phyloP scores from a whole-genome alignment of 2,797 vertebrate species.

The Alauda arvensis region DNA sequence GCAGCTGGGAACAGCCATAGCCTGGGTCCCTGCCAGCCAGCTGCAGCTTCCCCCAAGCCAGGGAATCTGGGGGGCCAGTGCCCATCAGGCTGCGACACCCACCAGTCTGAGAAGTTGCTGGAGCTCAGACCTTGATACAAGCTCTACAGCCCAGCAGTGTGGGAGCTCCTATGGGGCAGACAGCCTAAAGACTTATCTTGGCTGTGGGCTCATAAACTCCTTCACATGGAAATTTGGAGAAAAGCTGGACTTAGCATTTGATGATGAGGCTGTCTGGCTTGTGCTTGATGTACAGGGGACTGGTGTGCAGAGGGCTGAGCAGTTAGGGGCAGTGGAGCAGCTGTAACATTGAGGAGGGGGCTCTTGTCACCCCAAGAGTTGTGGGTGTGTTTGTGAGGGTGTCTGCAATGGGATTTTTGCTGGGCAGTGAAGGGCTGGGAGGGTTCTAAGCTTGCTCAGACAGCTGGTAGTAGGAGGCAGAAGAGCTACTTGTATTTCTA shows the following conservation, averaged over 20 bases:
- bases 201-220: background rate
- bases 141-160: background rate
- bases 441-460: background rate
- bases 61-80: background rate
- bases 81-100: background rate
- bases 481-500: background rate
- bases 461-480: background rate
- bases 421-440: background rate
- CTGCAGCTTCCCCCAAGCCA: background rate
- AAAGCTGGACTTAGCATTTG: background rate
- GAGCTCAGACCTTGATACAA: fast-evolving
- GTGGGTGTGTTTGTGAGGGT: background rate
- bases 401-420: background rate
- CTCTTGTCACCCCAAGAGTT: background rate
- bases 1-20: background rate
- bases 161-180: background rate
- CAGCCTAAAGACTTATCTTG: background rate
- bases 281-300: background rate
- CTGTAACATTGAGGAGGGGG: background rate
- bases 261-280: background rate
- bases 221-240: background rate
- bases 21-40: slow-evolving; percentile 22
- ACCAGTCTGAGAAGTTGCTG: background rate
- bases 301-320: background rate
- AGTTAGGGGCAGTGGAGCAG: background rate